Evolutionary conservation across 2,797 vertebrate genomes (phyloP).

Genomic region (Halcyon chelicuti): DNA sequence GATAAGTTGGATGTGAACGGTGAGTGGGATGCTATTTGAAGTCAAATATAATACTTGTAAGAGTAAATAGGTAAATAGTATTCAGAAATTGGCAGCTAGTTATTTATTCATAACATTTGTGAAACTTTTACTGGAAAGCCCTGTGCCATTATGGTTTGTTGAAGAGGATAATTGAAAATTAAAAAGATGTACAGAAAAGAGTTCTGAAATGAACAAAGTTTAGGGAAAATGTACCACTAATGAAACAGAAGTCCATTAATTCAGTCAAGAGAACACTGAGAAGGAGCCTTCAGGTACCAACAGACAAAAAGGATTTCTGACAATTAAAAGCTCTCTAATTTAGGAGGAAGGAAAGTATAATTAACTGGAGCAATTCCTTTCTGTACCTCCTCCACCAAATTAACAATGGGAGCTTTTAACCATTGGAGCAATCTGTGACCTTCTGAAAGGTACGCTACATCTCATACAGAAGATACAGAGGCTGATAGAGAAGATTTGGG

Average conservation of each 20-base stretch:
- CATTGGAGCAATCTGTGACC: neutral
- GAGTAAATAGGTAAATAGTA: neutral
- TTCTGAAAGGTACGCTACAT: neutral
- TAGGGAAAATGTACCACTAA: neutral
- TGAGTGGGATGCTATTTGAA: neutral
- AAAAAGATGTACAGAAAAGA: neutral
- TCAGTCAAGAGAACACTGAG: neutral
- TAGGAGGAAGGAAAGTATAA: neutral
- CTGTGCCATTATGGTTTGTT: neutral
- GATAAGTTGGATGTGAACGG: neutral
- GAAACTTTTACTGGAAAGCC: neutral
- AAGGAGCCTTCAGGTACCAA: neutral
- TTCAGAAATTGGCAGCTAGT: neutral
- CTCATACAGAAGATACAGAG: neutral
- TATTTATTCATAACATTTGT: neutral
- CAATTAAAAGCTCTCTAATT: neutral
- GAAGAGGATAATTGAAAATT: neutral
- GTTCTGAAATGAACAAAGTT: neutral
- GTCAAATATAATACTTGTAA: neutral
- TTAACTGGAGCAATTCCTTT: neutral
- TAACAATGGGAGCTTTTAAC: neutral
- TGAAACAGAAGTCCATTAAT: neutral
- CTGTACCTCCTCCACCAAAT: neutral
- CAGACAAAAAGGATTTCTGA: conserved; percentile 4
- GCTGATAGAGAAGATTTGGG: neutral